Evolutionary conservation across 92 coral and sea anemone genomes (phyloP), one percentile per base, ranked within the genome.

Genomic region (Isaurus tuberculatus): DNA sequence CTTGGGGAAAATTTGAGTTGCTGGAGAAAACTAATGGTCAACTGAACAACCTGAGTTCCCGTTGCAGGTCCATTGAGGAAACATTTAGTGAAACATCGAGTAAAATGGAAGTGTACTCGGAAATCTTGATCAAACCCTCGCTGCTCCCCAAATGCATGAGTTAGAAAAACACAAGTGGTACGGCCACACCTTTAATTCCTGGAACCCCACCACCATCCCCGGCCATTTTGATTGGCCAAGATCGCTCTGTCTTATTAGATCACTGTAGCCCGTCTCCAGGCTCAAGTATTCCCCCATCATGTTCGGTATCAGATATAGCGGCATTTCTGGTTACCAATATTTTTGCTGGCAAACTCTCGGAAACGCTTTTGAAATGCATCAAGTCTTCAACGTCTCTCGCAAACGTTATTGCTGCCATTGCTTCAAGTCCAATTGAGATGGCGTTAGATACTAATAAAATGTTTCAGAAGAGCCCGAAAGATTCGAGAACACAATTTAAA

Each of bases 131-230:
- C 29, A 19, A 72, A n/a, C 83, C 97, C 36, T 72, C 91, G 19
- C 72, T 81, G 22, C 79, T 93, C 19, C 94, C 97, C 73, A 93
- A 91, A 43, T 93, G 97, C 55, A 37, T 92, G 75, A 48, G 72
- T 13, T 90, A 72, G 63, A 40, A 57, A 17, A 83, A 22, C 25
- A 60, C 63, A 48, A 87, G 92, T 40, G 94, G 87, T n/a, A 49
- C 80, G 15, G 75, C 71, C 32, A 72, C 87, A 7, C 94, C 97
- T 8, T 51, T 89, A n/a, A 79, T 86, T 19, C 97, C 97, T 65
- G 64, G 92, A 60, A 91, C 97, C 22, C 97, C 97, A 31, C 97
- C 94, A 9, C 85, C 94, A 5, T 88, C 96, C 6, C 96, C 92
- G 0, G 85, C 83, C 7, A 26, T 53, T 48, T 65, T 66, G 75